Evolutionary conservation across 1,140 invertebrate genomes (phyloP).

Genomic region (Heliconius hewitsoni): DNA sequence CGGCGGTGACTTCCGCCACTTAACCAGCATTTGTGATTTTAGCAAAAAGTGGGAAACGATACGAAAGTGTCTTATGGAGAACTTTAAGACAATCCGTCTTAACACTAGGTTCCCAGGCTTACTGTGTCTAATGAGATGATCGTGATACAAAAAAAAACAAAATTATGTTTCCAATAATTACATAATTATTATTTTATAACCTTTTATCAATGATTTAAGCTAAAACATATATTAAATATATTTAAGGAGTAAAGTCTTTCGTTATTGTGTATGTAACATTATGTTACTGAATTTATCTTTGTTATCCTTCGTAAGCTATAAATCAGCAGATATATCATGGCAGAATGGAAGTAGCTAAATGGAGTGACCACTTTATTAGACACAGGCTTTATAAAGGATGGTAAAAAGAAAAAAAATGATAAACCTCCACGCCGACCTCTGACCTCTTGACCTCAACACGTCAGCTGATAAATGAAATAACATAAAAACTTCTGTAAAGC

Average conservation of each 20-base stretch:
- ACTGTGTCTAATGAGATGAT: too few species aligned
- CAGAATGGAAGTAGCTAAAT: neutral
- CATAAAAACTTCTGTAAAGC: slow-evolving; percentile 51
- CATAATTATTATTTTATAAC: neutral
- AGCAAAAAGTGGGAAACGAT: too few species aligned
- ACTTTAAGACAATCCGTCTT: too few species aligned
- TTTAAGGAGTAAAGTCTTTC: neutral
- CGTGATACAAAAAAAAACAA: too few species aligned
- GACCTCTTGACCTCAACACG: slow-evolving; percentile 29
- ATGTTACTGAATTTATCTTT: neutral
- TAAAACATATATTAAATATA: too few species aligned
- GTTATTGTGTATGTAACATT: neutral
- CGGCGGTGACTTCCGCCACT: too few species aligned
- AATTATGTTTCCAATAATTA: too few species aligned
- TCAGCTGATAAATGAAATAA: slow-evolving; percentile 44
- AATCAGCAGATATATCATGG: neutral
- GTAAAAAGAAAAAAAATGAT: slow-evolving; percentile 12
- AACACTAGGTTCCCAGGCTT: too few species aligned
- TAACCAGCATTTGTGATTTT: too few species aligned
- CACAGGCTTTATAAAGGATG: neutral
- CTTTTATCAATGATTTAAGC: too few species aligned
- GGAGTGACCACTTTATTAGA: neutral
- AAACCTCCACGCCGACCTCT: neutral
- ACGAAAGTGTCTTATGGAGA: too few species aligned
- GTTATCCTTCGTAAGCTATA: neutral